Evolutionary conservation across 1,140 invertebrate species (phyloP), one percentile per base, ranked within the genome.

Genomic region (Teleopsis dalmanni): DNA sequence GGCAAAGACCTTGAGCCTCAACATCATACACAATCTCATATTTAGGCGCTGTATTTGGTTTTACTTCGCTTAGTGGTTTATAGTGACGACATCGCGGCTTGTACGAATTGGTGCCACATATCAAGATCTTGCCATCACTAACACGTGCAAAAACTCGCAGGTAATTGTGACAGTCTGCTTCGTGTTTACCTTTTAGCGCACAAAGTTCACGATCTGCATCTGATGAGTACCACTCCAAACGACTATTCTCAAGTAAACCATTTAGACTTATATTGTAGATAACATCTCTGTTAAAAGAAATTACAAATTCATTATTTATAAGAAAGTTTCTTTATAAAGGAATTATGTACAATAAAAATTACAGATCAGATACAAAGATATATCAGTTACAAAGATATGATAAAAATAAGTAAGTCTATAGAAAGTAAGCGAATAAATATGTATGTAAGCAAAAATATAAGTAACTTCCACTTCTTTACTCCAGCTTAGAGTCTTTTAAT

Each of bases 91-190:
- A 98, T 42, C 83, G 79, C 2, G 95, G 95, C 65, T 94, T 95
- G 75, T 88, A 98, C 6, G 94, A 91, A 73, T 98, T 95, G 22
- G 95, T 98, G 16, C 95, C 95, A 72, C 95, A 99, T 35, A 97
- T 82, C 43, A 94, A 75, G 21, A 94, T 76, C 50, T 83, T 79
- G 9, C 84, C 83, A 51, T 88, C 81, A 64, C 62, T 78, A 11
- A 72, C 82, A 5, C 73, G 64, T 6, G 74, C 74, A 56, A 93
- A 81, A 18, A 98, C 88, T 50, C 94, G 80, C 52, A 98, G 86
- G 72, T 94, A 97, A 74, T 98, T 98, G 74, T 98, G 93, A 74
- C 95, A 98, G 65, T 89, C 85, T 55, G 84, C 78, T 59, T 87
- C 83, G 45, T 78, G 81, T 68, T 89, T 91, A 38, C 91, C 91